Evolutionary conservation across 2,888 invertebrate species (phyloP).

Genomic region (Drosophila flavopinicola): DNA sequence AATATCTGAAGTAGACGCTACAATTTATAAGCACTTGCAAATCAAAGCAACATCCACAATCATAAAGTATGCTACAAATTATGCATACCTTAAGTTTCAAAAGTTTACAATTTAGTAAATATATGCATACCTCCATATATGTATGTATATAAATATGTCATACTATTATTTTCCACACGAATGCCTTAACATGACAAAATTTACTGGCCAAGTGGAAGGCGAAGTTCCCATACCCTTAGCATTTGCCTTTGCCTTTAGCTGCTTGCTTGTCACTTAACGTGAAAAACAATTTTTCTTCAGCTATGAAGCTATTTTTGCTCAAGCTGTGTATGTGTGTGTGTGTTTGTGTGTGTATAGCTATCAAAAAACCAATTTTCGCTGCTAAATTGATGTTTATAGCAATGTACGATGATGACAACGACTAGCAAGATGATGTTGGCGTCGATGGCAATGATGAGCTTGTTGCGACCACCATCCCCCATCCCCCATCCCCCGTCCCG

Average conservation of each 20-base stretch:
- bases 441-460: constrained; percentile 73
- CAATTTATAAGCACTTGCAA: constrained; percentile 14
- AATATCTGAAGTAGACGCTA: background rate
- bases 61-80: constrained; percentile 3
- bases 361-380: constrained; percentile 80
- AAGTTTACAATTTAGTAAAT: constrained; percentile 14
- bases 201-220: constrained; percentile 43
- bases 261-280: constrained; percentile 76
- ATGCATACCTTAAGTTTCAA: constrained; percentile 10
- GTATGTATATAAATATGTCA: constrained; percentile 3
- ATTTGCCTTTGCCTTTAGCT: constrained; percentile 24
- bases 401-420: constrained; percentile 66
- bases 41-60: constrained; percentile 4
- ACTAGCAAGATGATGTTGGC: constrained; percentile 45
- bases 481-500: background rate
- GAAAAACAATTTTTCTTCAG: constrained; percentile 80
- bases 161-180: constrained; percentile 71
- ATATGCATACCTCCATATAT: constrained; percentile 6
- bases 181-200: constrained; percentile 60
- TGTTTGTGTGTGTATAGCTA: constrained; percentile 52
- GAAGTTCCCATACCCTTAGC: constrained; percentile 11
- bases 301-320: constrained; percentile 43
- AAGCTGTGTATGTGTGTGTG: constrained; percentile 13
- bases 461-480: constrained; percentile 60
- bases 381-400: constrained; percentile 81